Conservation (phyloP, 1,140 invertebrate genomes). For the Drosophila tani region DNA sequence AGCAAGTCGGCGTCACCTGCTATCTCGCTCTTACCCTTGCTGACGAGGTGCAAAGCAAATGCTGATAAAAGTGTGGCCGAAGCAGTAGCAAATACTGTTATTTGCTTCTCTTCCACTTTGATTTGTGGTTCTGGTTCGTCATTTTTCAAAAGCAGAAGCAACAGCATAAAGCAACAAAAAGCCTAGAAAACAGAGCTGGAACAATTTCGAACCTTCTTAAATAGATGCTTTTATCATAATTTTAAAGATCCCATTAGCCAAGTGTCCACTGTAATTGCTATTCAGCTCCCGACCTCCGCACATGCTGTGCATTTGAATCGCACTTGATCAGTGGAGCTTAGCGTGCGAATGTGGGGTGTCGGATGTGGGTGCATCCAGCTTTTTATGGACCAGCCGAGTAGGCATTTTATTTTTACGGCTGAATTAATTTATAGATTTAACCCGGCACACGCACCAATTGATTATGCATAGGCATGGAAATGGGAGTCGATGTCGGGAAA, state of each 20-base stretch:
- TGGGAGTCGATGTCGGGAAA: constrained; percentile 1
- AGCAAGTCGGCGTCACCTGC: too few relatives aligned
- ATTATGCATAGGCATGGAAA: constrained; percentile 67
- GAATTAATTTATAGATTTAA: constrained; percentile 64
- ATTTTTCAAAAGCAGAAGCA: too few relatives aligned
- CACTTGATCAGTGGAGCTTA: constrained; percentile 51
- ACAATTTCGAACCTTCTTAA: too few relatives aligned
- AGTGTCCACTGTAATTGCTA: constrained; percentile 14
- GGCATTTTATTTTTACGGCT: constrained; percentile 63
- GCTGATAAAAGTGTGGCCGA: too few relatives aligned
- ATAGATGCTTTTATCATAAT: too few relatives aligned
- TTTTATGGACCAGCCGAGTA: constrained; percentile 49
- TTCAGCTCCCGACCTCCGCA: constrained; percentile 15
- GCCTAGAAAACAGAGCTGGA: too few relatives aligned
- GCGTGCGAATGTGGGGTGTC: constrained; percentile 7
- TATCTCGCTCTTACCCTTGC: too few relatives aligned
- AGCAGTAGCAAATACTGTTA: too few relatives aligned
- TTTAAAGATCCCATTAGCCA: background rate
- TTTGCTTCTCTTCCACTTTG: too few relatives aligned
- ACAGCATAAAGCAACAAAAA: too few relatives aligned
- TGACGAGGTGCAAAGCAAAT: too few relatives aligned
- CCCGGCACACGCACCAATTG: constrained; percentile 58
- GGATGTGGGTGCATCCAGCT: constrained; percentile 47
- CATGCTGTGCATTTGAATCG: constrained; percentile 67
- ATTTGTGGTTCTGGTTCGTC: too few relatives aligned